Evolutionary conservation across 2,888 invertebrate species (phyloP), one percentile per base, ranked within the genome.

Genomic region (Ethmia dodecea): DNA sequence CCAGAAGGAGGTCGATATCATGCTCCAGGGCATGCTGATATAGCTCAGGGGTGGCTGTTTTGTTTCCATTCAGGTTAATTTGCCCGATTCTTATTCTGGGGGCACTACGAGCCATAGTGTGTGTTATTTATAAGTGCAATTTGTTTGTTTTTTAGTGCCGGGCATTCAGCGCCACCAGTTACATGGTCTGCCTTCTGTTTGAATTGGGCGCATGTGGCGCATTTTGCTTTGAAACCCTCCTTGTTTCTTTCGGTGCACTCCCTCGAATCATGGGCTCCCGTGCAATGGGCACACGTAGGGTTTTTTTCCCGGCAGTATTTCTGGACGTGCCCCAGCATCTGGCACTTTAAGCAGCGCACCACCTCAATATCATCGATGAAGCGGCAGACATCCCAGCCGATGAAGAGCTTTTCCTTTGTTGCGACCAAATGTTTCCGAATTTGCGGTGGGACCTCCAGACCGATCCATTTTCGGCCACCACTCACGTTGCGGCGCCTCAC

Each of bases 341-440:
- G 46, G 14, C 46, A 46, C 18, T 34, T 38, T 1, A 6, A 8
- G 31, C 46, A 46, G 35, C 42, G 43, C 1, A 42, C 38, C 0
- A 34, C 31, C 2, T 20, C 1, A 1, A 38, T 5, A 9, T 20
- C 36, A 16, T 47, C 42, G 0, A 13, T 14, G 0, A 38, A 27
- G 9, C 26, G 14, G 1, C 25, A 31, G 14, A 18, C 38, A 14
- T 40, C 40, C 31, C 40, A 40, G 2, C 40, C 40, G 1, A 40
- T 8, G 12, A 31, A 40, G 0, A 35, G 24, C n/a, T n/a, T n/a
- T n/a, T n/a, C n/a, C n/a, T n/a, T n/a, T n/a, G n/a, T n/a, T n/a
- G n/a, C n/a, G n/a, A n/a, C n/a, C n/a, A n/a, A n/a, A n/a, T n/a
- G n/a, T n/a, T n/a, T n/a, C n/a, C n/a, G n/a, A n/a, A n/a, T n/a